phyloP scores from a whole-genome alignment of 2,113 vertebrate species.

The Azemiops feae region DNA sequence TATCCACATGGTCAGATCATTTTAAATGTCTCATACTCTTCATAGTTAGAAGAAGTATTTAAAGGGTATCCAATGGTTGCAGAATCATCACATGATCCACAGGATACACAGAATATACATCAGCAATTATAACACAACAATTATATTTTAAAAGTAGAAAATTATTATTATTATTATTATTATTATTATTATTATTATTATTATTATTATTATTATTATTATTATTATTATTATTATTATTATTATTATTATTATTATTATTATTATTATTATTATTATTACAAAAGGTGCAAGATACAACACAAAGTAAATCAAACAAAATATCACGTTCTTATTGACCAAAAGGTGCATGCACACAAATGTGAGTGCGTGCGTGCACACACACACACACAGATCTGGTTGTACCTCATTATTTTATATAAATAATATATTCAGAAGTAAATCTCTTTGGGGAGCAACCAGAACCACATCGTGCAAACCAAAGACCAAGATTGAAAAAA shows the following conservation, averaged over 20 bases:
- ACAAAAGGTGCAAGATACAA: background rate
- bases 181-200: no score
- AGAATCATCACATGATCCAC: background rate
- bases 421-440: background rate
- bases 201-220: no score
- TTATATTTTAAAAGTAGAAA: background rate
- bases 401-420: background rate
- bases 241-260: no score
- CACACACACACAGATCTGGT: background rate
- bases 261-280: background rate
- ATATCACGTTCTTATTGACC: background rate
- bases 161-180: background rate
- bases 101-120: background rate
- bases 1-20: background rate
- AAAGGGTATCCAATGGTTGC: background rate
- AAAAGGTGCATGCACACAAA: background rate
- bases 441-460: background rate
- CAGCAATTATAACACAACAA: background rate
- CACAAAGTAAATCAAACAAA: background rate
- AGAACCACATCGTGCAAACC: constrained; percentile 1
- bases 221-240: no score
- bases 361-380: accelerated
- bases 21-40: background rate
- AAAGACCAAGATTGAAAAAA: background rate
- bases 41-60: background rate